phyloP scores from a whole-genome alignment of 2,888 invertebrate species.

The Cephus rjabovi region DNA sequence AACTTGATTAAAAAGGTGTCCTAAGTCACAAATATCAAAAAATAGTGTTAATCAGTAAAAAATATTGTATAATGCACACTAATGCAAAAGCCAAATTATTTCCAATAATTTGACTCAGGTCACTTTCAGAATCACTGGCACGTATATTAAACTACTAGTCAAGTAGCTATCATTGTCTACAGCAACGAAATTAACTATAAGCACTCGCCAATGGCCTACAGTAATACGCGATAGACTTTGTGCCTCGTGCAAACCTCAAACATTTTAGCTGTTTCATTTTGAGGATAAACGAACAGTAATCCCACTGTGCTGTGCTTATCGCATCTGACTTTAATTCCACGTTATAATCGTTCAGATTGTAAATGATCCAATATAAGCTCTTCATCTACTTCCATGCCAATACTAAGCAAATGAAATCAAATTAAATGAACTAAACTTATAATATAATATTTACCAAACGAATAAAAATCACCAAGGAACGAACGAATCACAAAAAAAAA shows the following conservation, averaged over 20 bases:
- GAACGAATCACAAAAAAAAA: neutral
- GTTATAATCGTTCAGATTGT: neutral
- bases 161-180: neutral
- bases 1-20: too few species aligned
- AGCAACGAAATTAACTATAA: neutral
- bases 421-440: neutral
- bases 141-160: neutral
- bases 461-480: neutral
- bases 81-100: too few species aligned
- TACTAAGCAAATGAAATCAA: neutral
- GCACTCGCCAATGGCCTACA: neutral
- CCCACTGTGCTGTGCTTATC: neutral
- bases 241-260: neutral
- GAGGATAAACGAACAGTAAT: neutral
- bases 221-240: neutral
- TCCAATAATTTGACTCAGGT: too few species aligned
- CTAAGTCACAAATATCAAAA: too few species aligned
- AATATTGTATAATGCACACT: too few species aligned
- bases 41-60: too few species aligned
- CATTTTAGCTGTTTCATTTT: neutral
- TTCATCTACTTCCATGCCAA: too few species aligned
- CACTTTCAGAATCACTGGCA: too few species aligned
- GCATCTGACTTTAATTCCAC: neutral
- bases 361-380: neutral
- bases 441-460: neutral